Conservation (phyloP, 2,797 vertebrate genomes). For the Enteromius mattozi region DNA sequence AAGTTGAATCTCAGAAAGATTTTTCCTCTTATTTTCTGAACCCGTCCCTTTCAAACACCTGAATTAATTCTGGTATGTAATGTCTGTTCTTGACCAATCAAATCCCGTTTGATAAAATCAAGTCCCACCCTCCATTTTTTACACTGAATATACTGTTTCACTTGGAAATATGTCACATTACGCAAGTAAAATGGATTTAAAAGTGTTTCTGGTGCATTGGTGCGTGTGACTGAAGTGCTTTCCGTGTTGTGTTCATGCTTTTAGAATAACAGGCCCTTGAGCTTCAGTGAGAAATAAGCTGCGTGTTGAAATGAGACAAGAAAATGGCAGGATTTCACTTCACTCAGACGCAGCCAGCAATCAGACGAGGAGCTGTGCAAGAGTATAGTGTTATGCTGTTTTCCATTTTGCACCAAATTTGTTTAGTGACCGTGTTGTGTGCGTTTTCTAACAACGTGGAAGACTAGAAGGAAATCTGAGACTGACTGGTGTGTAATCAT, state of each 20-base stretch:
- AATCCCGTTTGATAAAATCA: neutral
- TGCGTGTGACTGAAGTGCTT: slow-evolving; percentile 64
- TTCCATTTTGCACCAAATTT: neutral
- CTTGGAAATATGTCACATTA: neutral
- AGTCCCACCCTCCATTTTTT: neutral
- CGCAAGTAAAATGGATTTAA: neutral
- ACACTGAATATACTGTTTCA: neutral
- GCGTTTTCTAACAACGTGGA: neutral
- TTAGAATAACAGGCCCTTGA: slow-evolving; percentile 73
- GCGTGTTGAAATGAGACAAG: slow-evolving; percentile 45
- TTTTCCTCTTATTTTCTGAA: neutral
- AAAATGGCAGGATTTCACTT: slow-evolving; percentile 54
- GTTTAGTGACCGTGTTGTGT: neutral
- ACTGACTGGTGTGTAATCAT: slow-evolving; percentile 34
- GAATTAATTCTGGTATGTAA: neutral
- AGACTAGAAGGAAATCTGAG: neutral
- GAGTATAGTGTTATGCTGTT: neutral
- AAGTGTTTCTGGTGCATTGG: slow-evolving; percentile 63
- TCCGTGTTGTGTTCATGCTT: slow-evolving; percentile 67
- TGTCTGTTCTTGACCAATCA: neutral
- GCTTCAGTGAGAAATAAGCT: slow-evolving; percentile 71
- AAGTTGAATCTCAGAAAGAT: neutral
- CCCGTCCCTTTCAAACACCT: neutral
- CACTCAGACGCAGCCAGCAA: neutral
- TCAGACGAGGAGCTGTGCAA: neutral